phyloP scores from a whole-genome alignment of 2,888 invertebrate genomes.

The Trichopoda pennipes region DNA sequence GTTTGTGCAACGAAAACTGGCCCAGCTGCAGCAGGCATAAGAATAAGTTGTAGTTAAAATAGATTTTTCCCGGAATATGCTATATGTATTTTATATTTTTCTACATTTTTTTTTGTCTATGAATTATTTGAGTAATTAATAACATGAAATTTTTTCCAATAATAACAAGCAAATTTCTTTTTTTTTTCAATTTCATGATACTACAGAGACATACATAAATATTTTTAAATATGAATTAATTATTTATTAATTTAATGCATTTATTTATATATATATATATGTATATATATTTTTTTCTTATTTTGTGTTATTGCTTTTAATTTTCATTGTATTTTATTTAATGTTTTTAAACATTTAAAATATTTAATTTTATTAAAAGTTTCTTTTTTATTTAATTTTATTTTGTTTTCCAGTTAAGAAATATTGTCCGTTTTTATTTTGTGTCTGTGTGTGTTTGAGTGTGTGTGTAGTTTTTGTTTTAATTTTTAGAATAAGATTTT shows the following conservation, averaged over 20 bases:
- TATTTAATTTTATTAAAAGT: constrained; percentile 23
- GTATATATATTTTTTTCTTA: neutral
- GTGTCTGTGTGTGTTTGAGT: constrained; percentile 43
- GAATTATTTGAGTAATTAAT: neutral
- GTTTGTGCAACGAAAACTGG: too few relatives aligned
- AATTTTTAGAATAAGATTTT: constrained; percentile 7
- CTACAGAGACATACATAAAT: constrained; percentile 17
- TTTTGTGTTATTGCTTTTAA: constrained; percentile 54
- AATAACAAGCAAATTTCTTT: constrained; percentile 35
- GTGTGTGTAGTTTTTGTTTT: constrained; percentile 20
- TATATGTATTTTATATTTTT: neutral
- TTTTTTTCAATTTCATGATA: constrained; percentile 7
- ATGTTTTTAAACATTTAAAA: constrained; percentile 40
- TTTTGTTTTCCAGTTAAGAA: constrained; percentile 55
- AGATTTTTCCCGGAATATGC: neutral
- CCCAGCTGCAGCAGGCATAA: too few relatives aligned
- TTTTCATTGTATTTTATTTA: constrained; percentile 51
- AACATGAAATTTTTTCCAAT: constrained; percentile 29
- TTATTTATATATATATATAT: neutral
- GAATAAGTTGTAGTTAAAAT: neutral
- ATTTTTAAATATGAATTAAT: neutral
- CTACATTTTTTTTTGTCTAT: neutral
- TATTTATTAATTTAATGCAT: neutral
- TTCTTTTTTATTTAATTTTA: constrained; percentile 5
- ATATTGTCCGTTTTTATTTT: constrained; percentile 63